Percentiles rank a stretch among this genome's conserved stretches.
These are phyloP conservation scores for Pocillopora meandrina DNA, from an alignment of 92 coral and sea anemone species.

Conservation along the genomic window DNA sequence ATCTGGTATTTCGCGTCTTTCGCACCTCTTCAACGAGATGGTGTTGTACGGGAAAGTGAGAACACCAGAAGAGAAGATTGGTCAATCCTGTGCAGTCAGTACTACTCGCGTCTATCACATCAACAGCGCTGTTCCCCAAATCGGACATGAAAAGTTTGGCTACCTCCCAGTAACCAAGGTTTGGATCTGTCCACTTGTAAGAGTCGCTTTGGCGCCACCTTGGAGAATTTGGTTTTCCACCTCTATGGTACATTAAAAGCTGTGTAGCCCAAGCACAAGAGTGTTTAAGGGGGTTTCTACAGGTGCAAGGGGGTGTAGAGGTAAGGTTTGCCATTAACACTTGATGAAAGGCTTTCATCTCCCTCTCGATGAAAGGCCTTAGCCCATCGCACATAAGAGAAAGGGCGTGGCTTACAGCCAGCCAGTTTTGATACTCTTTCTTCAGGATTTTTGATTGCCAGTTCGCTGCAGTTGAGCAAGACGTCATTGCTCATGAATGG, in stretches of 20 bases:
- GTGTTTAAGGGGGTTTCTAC: conserved; percentile 28
- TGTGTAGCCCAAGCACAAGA: conserved; percentile 75
- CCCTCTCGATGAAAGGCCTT: conserved; percentile 56
- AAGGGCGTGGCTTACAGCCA: conserved; percentile 78
- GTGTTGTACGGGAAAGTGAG: conserved; percentile 44
- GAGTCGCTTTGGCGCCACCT: conserved; percentile 78
- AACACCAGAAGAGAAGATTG: conserved; percentile 69
- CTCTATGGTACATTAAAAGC: conserved; percentile 53
- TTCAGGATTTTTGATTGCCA: conserved; percentile 41
- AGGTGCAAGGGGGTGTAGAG: conserved; percentile 49
- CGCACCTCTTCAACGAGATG: conserved; percentile 46
- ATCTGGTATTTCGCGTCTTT: conserved; percentile 64
- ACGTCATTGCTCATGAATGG: neutral
- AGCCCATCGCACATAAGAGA: conserved; percentile 60
- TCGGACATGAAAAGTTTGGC: conserved; percentile 87
- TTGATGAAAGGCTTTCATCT: conserved; percentile 56
- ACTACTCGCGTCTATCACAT: conserved; percentile 49
- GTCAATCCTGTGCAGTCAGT: conserved; percentile 85
- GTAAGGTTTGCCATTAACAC: conserved; percentile 41
- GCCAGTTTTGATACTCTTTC: conserved; percentile 75
- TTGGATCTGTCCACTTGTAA: conserved; percentile 70
- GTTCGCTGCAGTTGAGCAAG: neutral
- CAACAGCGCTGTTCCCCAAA: conserved; percentile 43
- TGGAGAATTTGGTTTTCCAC: conserved; percentile 21
- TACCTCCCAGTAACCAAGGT: conserved; percentile 81